These are phyloP conservation scores for Upupa epops DNA, from an alignment of 2,113 vertebrate genomes.

Conservation along the genomic window DNA sequence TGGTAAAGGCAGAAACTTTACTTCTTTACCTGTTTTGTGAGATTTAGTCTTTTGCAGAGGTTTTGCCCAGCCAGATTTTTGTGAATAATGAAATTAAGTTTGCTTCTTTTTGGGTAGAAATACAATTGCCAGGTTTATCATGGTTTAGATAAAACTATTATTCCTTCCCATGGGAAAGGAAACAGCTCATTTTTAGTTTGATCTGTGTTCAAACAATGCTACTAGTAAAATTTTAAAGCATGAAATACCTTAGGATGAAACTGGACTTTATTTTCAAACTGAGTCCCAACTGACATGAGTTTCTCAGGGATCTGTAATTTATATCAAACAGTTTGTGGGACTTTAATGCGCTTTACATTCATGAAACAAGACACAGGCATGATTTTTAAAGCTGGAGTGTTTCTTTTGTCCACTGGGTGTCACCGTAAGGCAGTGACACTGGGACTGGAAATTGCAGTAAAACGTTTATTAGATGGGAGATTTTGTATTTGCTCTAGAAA, in stretches of 20 bases:
- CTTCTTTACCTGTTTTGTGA: background rate
- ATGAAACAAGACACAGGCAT: background rate
- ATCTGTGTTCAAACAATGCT: background rate
- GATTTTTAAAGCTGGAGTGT: background rate
- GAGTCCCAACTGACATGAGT: background rate
- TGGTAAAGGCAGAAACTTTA: background rate
- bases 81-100: background rate
- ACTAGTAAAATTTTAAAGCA: background rate
- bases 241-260: background rate
- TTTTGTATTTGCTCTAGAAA: background rate
- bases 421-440: constrained; percentile 47
- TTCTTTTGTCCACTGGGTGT: constrained; percentile 73
- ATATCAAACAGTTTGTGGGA: background rate
- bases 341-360: background rate
- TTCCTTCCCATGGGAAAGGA: background rate
- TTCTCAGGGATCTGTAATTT: background rate
- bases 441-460: background rate
- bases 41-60: background rate
- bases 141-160: background rate
- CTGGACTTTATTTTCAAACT: accelerated
- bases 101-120: background rate
- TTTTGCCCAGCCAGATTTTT: background rate
- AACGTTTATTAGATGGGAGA: background rate
- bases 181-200: background rate
- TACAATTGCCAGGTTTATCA: background rate